Base-by-base conservation (phyloP, 2,888 invertebrate genomes). In the Stenchaetothrips biformis region DNA sequence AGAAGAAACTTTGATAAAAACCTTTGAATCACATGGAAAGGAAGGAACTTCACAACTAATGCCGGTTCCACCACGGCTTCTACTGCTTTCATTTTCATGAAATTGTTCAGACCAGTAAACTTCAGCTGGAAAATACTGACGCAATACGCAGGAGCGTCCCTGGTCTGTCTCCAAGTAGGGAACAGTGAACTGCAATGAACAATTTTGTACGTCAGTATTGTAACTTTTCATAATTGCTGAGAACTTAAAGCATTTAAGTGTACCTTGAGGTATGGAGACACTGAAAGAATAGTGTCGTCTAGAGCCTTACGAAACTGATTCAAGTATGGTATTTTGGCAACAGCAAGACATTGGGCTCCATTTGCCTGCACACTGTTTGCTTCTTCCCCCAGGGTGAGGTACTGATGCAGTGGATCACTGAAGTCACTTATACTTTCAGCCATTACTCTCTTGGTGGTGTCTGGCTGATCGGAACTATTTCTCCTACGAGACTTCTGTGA, bases 121-220 rank as follows among this genome's bases (percentile, higher is more conserved):
- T 83, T 93, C 92, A 25, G 90, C 88, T 0, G 94, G 92, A 83
- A 95, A 95, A 85, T 91, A 94, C 79, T 88, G 88, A 25, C 95
- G 89, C 79, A 95, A 87, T 53, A 89, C 88, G 84, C 95, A 96
- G 83, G 92, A 92, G 77, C 92, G 90, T 0, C 96, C 97, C 16
- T 89, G 89, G 85, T 95, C 95, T 0, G 96, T 94, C 87, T 96
- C 96, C 82, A 97, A 87, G 87, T 93, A 96, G 0, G 99, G 98
- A 80, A 96, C 89, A 0, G 94, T 91, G 84, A 95, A 94, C 81
- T 84, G 81, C 77, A 80, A 49, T 21, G 7, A 79, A n/a, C 47
- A 48, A 18, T 79, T 62, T 27, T 48, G 27, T n/a, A 78, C 21
- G 67, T 49, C 48, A 13, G 37, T 11, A 78, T 78, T 11, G 13